Percentiles rank a stretch among this genome's conserved stretches.
These are phyloP conservation scores for Serilophus lunatus DNA, from an alignment of 2,113 vertebrate genomes.

Conservation along the genomic window DNA sequence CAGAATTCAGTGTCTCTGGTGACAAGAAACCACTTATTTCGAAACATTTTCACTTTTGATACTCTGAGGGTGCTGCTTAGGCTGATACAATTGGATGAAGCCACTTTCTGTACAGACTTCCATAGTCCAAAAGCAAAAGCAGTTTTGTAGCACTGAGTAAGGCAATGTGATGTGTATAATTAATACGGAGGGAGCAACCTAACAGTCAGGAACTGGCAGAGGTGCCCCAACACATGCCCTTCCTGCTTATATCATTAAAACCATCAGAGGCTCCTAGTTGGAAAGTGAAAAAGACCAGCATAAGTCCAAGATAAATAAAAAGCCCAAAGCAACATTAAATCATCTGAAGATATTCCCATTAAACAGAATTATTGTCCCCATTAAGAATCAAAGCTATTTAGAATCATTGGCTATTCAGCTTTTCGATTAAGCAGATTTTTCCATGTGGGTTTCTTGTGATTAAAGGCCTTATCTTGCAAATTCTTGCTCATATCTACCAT, in stretches of 20 bases:
- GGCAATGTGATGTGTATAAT: not conserved
- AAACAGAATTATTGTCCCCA: conserved; percentile 58
- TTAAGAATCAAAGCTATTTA: conserved; percentile 58
- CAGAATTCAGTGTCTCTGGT: not conserved
- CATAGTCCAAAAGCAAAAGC: not conserved
- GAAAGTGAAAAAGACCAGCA: conserved; percentile 30
- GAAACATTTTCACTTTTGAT: not conserved
- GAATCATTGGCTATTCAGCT: conserved; percentile 40
- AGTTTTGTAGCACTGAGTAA: not conserved
- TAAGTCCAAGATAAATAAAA: conserved; percentile 29
- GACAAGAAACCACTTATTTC: fast-evolving
- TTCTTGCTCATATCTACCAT: not conserved
- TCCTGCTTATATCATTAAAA: conserved; percentile 12
- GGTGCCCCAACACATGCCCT: not conserved
- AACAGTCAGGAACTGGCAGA: not conserved
- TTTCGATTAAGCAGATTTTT: conserved; percentile 31
- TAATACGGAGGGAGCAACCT: not conserved
- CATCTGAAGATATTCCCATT: conserved; percentile 49
- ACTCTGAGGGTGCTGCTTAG: not conserved
- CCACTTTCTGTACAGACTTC: not conserved
- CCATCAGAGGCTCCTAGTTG: not conserved
- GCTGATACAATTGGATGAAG: not conserved
- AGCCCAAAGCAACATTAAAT: conserved; percentile 50
- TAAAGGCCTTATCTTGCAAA: conserved; percentile 8
- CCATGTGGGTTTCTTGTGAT: conserved; percentile 17